Evolutionary conservation across 2,113 vertebrate genomes (phyloP).

Genomic region (Campylomormyrus tamandua): DNA sequence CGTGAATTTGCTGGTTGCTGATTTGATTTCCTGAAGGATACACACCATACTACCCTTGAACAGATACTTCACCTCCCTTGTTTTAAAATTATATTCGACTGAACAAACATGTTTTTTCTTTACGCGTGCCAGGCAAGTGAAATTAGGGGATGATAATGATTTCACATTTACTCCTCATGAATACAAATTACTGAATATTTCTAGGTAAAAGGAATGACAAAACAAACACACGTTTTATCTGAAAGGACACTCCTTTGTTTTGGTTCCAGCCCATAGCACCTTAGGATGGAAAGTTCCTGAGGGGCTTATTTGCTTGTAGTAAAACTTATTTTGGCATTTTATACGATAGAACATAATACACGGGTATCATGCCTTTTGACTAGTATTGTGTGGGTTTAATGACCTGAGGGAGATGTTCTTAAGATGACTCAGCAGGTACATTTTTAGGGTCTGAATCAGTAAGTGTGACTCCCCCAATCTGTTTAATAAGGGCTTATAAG

Average conservation of each 20-base stretch:
- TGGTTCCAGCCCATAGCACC: background rate
- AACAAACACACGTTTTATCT: background rate
- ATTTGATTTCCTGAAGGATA: background rate
- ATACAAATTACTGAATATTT: background rate
- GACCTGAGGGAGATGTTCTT: background rate
- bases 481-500: background rate
- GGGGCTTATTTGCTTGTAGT: background rate
- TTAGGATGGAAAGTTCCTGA: background rate
- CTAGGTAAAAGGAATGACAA: background rate
- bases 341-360: background rate
- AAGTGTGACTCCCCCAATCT: background rate
- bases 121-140: background rate
- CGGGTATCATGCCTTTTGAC: background rate
- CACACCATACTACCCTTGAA: background rate
- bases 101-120: background rate
- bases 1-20: background rate
- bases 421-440: conserved; percentile 2
- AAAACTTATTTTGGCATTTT: background rate
- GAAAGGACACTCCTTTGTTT: background rate
- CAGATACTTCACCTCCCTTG: background rate
- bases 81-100: background rate
- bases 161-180: background rate
- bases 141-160: background rate
- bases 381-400: background rate
- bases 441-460: background rate